These are phyloP conservation scores for Jordanella pulchra DNA, from an alignment of 2,797 vertebrate genomes.

Conservation along the genomic window DNA sequence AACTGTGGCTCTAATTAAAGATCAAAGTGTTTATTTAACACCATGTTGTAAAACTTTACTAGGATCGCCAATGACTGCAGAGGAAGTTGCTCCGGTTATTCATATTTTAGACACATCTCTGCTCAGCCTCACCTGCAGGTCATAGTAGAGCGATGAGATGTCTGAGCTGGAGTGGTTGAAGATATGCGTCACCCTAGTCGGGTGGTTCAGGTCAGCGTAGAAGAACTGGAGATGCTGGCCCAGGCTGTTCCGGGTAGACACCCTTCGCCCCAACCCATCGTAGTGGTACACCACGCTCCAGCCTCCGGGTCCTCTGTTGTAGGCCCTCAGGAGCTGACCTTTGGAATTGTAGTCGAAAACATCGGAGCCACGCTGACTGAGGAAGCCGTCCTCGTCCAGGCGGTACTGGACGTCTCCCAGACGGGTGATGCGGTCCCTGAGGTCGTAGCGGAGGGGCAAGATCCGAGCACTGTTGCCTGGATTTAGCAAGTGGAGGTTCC, in stretches of 20 bases:
- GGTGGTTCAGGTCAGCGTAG: slow-evolving; percentile 97
- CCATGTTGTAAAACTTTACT: neutral
- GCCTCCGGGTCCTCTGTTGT: slow-evolving; percentile 89
- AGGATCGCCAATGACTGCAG: neutral
- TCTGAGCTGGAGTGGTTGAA: slow-evolving; percentile 99
- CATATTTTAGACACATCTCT: neutral
- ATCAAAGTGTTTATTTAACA: neutral
- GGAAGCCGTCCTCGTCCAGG: slow-evolving; percentile 94
- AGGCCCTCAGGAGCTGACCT: slow-evolving; percentile 92
- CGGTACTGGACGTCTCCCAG: slow-evolving; percentile 96
- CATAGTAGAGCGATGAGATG: slow-evolving; percentile 97
- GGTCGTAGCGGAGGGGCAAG: slow-evolving; percentile 94
- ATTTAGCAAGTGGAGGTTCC: slow-evolving; percentile 95
- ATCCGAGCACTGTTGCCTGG: slow-evolving; percentile 93
- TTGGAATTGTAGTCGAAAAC: slow-evolving; percentile 99
- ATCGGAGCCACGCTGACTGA: slow-evolving; percentile 91
- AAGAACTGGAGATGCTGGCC: slow-evolving; percentile 99
- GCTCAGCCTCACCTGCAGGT: slow-evolving; percentile 83
- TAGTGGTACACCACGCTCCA: slow-evolving; percentile 98
- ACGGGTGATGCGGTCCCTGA: slow-evolving; percentile 94
- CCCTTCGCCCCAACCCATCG: slow-evolving; percentile 91
- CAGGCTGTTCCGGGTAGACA: slow-evolving; percentile 93
- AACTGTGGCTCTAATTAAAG: no score
- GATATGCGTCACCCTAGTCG: slow-evolving; percentile 92
- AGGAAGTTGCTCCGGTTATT: neutral